Conservation (phyloP, 2,888 invertebrate genomes). For the Drosophila percnosoma region DNA sequence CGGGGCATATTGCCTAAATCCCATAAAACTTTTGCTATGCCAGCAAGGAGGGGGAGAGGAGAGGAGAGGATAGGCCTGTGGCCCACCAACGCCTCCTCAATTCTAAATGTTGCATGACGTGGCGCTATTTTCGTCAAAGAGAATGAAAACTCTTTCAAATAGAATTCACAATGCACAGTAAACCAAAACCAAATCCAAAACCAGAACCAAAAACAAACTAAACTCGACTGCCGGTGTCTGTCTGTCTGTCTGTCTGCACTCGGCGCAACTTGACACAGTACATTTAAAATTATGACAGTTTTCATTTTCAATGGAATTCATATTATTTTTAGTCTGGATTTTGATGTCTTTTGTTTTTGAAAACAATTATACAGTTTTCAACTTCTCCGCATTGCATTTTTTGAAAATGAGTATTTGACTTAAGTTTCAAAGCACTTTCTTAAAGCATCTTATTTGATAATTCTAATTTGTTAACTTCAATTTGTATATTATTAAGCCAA, state of each 20-base stretch:
- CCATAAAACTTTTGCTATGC: constrained; percentile 66
- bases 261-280: constrained; percentile 69
- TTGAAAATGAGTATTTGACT: not conserved
- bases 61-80: constrained; percentile 16
- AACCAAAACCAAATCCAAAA: constrained; percentile 29
- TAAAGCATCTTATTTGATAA: not conserved
- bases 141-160: constrained; percentile 65
- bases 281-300: constrained; percentile 79
- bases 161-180: constrained; percentile 40
- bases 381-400: not conserved
- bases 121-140: constrained; percentile 71
- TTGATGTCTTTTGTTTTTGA: constrained; percentile 16
- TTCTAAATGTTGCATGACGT: constrained; percentile 76
- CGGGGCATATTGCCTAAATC: constrained; percentile 54
- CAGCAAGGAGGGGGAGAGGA: constrained; percentile 1
- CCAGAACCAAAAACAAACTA: constrained; percentile 14
- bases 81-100: constrained; percentile 67
- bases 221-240: constrained; percentile 28
- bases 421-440: not conserved
- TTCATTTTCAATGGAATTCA: constrained; percentile 70
- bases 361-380: too few relatives aligned
- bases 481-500: not conserved
- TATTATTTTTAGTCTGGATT: constrained; percentile 29
- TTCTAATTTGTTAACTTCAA: not conserved
- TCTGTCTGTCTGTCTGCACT: constrained; percentile 39